Evolutionary conservation across 2,888 invertebrate genomes (phyloP).

Genomic region (Linyphia triangularis): DNA sequence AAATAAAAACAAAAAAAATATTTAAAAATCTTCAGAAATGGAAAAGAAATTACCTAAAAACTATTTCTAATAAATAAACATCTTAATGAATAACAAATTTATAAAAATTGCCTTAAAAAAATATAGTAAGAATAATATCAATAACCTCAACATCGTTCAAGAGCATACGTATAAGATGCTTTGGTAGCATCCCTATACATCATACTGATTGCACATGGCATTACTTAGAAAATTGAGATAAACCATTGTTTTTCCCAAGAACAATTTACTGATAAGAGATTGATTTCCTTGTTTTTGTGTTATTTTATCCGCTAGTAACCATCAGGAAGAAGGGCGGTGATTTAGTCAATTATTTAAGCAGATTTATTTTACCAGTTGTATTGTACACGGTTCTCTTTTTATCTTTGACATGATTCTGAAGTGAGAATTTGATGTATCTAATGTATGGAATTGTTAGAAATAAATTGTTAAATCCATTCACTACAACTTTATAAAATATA

Average conservation of each 20-base stretch:
- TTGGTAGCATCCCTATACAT: constrained; percentile 1
- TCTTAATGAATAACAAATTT: too few relatives aligned
- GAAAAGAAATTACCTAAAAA: too few relatives aligned
- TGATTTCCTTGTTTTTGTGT: constrained; percentile 15
- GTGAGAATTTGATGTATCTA: background rate
- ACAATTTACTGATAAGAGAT: constrained; percentile 27
- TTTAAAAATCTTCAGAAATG: too few relatives aligned
- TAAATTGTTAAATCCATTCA: too few relatives aligned
- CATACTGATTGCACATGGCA: constrained; percentile 15
- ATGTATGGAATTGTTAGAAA: too few relatives aligned
- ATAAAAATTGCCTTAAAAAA: too few relatives aligned
- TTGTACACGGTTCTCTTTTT: background rate
- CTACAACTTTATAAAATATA: too few relatives aligned
- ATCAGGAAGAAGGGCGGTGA: background rate
- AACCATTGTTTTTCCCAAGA: constrained; percentile 22
- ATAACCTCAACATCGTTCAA: too few relatives aligned
- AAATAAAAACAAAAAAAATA: too few relatives aligned
- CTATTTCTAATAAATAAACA: too few relatives aligned
- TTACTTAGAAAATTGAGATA: constrained; percentile 36
- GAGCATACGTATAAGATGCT: background rate
- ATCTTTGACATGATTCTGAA: constrained; percentile 17
- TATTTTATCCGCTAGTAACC: background rate
- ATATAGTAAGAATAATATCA: too few relatives aligned
- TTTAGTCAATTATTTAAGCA: constrained; percentile 46
- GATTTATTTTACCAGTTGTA: constrained; percentile 13